phyloP scores from a whole-genome alignment of 2,797 vertebrate genomes.

The Pseudotriccus pelzelni region DNA sequence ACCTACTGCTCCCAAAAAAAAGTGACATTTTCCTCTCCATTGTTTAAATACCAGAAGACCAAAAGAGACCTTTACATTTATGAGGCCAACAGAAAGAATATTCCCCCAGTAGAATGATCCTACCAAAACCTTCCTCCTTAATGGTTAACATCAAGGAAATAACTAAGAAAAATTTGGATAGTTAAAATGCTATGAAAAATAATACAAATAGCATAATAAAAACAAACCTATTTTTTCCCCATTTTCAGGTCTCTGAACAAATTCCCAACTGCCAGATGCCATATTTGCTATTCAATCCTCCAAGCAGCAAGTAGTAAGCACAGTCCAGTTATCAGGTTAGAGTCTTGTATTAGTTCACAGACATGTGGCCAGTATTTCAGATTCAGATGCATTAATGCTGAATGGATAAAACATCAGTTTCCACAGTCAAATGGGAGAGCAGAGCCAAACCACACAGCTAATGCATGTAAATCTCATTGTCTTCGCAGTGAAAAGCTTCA shows the following conservation, averaged over 20 bases:
- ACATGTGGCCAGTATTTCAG: rapidly evolving
- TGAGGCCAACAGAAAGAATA: neutral
- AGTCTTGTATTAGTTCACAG: neutral
- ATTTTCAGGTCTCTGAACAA: neutral
- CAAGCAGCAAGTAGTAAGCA: neutral
- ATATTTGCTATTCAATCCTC: neutral
- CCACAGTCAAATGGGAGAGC: neutral
- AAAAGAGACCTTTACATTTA: neutral
- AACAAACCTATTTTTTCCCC: rapidly evolving
- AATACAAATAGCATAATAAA: neutral
- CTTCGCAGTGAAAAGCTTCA: neutral
- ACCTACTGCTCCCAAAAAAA: neutral
- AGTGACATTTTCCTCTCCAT: neutral
- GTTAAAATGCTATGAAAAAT: neutral
- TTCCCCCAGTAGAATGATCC: neutral
- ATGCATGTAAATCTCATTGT: neutral
- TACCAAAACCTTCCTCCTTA: neutral
- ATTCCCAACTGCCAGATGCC: neutral
- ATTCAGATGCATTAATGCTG: neutral
- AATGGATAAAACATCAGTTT: neutral
- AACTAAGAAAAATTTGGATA: neutral
- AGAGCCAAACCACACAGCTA: neutral
- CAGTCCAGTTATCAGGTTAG: neutral
- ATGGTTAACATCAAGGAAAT: neutral
- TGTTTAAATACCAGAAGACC: neutral